phyloP scores from a whole-genome alignment of 1,140 invertebrate species.

The Aphis gossypii region DNA sequence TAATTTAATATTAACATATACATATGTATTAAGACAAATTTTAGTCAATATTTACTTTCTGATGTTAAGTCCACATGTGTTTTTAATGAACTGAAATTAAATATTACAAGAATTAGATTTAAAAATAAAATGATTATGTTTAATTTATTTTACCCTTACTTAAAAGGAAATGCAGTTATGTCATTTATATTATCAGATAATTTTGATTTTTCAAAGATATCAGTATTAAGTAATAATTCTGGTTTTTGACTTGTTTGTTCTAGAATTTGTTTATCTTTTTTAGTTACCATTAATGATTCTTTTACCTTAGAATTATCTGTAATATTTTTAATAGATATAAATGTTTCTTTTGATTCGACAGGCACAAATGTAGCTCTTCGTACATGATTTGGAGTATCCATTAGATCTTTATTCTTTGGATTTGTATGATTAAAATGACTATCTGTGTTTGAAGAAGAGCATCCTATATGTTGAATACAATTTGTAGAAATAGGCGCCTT shows the following conservation, averaged over 20 bases:
- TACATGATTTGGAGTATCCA: background rate
- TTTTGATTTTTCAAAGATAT: background rate
- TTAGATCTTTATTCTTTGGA: slow-evolving; percentile 13
- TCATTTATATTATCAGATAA: background rate
- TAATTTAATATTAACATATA: slow-evolving; percentile 1
- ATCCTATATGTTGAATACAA: background rate
- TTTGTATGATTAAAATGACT: background rate
- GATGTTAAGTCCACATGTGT: background rate
- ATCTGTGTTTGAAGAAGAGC: background rate
- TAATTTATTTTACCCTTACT: background rate
- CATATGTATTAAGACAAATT: too few relatives aligned
- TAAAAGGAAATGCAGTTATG: background rate
- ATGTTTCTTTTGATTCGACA: slow-evolving; percentile 16
- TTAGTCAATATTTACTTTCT: background rate
- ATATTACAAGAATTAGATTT: background rate
- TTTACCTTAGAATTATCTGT: background rate
- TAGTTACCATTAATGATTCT: slow-evolving; percentile 13
- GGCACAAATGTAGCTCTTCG: background rate
- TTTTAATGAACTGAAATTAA: slow-evolving; percentile 18
- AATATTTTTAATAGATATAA: background rate
- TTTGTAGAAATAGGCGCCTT: slow-evolving; percentile 6
- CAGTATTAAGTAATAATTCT: background rate
- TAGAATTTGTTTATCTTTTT: background rate
- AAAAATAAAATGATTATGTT: background rate
- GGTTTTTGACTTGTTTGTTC: background rate